Percentiles rank a stretch among this genome's conserved stretches.
These are phyloP conservation scores for Merodon equestris DNA, from an alignment of 2,888 invertebrate species.

Conservation along the genomic window DNA sequence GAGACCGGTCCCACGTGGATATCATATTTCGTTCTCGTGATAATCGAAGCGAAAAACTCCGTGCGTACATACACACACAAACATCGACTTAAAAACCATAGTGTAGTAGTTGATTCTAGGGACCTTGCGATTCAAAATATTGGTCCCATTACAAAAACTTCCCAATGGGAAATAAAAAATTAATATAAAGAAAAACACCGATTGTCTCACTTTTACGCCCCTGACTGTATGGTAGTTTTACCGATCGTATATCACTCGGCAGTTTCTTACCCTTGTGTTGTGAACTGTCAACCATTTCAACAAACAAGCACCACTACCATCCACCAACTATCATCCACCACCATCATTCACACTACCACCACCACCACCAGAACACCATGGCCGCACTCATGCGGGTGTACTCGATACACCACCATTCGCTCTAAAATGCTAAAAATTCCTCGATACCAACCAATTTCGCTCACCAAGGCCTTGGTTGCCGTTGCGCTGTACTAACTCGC, in stretches of 20 bases:
- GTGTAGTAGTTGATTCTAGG: no score
- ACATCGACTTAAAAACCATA: no score
- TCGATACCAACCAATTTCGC: slow-evolving; percentile 38
- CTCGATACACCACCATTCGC: slow-evolving; percentile 1
- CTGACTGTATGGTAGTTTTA: slow-evolving; percentile 53
- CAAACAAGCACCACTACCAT: slow-evolving; percentile 28
- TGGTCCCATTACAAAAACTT: no score
- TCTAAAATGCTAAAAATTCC: slow-evolving; percentile 38
- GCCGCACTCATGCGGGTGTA: slow-evolving; percentile 52
- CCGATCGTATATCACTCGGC: slow-evolving; percentile 24
- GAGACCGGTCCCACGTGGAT: no score
- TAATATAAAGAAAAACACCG: no score
- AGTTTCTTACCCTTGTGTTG: slow-evolving; percentile 58
- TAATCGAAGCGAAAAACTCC: no score
- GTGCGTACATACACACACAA: no score
- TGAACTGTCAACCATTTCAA: slow-evolving; percentile 52
- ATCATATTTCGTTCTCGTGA: no score
- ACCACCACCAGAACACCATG: slow-evolving; percentile 6
- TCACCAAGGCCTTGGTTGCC: slow-evolving; percentile 13
- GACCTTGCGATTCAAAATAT: no score
- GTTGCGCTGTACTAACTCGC: slow-evolving; percentile 58
- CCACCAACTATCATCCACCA: slow-evolving; percentile 25
- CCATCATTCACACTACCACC: slow-evolving; percentile 28
- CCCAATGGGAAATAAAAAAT: no score
- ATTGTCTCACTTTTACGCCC: slow-evolving; percentile 14